These are phyloP conservation scores for Mimachlamys varia DNA, from an alignment of 2,888 invertebrate species.

Conservation along the genomic window DNA sequence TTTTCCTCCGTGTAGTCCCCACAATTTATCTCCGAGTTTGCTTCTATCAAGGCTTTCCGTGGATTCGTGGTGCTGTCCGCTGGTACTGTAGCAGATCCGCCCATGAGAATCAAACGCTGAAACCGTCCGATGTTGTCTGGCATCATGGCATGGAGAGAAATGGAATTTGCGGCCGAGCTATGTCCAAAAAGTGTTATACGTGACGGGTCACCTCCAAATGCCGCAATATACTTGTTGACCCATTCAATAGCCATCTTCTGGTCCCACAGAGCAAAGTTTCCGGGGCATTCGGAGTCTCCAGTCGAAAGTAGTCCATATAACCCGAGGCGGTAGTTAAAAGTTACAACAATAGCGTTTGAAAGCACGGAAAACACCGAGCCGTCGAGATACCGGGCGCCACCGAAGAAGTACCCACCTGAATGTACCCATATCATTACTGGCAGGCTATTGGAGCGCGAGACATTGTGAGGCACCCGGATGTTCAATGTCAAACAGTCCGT, in stretches of 20 bases:
- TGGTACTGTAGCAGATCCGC: neutral
- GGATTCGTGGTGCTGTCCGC: neutral
- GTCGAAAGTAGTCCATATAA: neutral
- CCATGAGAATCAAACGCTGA: neutral
- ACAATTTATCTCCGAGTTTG: neutral
- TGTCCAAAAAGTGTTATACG: neutral
- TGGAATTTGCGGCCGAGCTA: neutral
- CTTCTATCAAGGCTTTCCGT: neutral
- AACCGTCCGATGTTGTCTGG: neutral
- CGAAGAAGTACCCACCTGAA: neutral
- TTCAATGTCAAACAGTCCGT: neutral
- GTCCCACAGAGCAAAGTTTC: neutral
- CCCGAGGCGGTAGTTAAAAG: neutral
- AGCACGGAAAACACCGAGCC: neutral
- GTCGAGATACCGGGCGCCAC: neutral
- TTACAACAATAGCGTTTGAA: neutral
- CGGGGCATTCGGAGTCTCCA: conserved; percentile 15
- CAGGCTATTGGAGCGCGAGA: neutral
- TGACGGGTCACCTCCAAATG: neutral
- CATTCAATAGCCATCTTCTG: neutral
- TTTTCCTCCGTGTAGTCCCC: neutral
- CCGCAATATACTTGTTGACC: neutral
- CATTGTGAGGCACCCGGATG: neutral
- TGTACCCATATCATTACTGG: neutral
- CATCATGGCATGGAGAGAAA: neutral